Evolutionary conservation across 2,888 invertebrate genomes (phyloP).

Genomic region (Coelinius sp.): DNA sequence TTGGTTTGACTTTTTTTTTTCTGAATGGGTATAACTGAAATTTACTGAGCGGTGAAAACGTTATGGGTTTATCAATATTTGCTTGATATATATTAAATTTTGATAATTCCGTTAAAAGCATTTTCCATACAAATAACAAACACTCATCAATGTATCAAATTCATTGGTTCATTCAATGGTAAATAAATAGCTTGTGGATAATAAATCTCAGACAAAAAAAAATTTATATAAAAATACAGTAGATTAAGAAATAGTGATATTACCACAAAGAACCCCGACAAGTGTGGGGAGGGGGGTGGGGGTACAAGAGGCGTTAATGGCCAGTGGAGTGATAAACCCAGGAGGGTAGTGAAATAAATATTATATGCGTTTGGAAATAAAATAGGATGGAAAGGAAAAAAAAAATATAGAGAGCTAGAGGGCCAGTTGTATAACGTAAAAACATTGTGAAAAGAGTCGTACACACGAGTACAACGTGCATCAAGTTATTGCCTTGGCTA

Average conservation of each 20-base stretch:
- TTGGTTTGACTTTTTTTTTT: conserved; percentile 26
- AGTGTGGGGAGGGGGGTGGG: not conserved
- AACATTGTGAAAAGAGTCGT: not conserved
- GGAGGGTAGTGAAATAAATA: conserved; percentile 64
- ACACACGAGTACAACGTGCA: conserved; percentile 42
- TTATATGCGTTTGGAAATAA: conserved; percentile 63
- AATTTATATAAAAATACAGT: not conserved
- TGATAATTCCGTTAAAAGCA: conserved; percentile 40
- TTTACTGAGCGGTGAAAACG: conserved; percentile 40
- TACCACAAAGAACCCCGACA: conserved; percentile 36
- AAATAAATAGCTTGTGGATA: not conserved
- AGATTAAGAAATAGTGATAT: conserved; percentile 12
- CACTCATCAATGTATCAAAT: conserved; percentile 25
- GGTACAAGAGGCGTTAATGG: conserved; percentile 31
- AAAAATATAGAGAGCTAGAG: conserved; percentile 27
- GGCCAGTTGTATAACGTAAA: conserved; percentile 15
- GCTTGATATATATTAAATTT: conserved; percentile 32
- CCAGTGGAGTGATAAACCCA: conserved; percentile 60
- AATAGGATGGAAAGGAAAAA: conserved; percentile 42
- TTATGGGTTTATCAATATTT: conserved; percentile 43
- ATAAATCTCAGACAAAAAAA: not conserved
- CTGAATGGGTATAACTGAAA: conserved; percentile 25
- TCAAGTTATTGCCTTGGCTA: conserved; percentile 57
- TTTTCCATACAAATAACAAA: conserved; percentile 33
- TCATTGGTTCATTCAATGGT: not conserved